Evolutionary conservation across 2,797 vertebrate genomes (phyloP).

Genomic region (Epinephelus coioides): DNA sequence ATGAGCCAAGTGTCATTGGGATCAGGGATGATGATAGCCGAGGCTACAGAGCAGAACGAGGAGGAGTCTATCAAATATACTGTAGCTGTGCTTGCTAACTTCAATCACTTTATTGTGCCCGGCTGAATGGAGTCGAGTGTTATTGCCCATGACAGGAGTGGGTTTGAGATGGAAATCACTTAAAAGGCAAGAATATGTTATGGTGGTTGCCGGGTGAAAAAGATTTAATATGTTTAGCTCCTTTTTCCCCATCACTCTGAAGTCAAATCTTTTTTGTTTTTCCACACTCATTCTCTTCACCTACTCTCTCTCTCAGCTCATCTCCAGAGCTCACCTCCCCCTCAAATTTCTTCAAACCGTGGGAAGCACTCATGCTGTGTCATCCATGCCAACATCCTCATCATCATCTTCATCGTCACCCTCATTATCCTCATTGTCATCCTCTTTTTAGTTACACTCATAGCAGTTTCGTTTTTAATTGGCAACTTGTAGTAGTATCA

Average conservation of each 20-base stretch:
- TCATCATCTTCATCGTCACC: conserved; percentile 42
- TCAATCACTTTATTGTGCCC: conserved; percentile 58
- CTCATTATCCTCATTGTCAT: conserved; percentile 64
- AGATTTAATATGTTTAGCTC: conserved; percentile 64
- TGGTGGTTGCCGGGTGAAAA: conserved; percentile 58
- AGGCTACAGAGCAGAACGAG: conserved; percentile 53
- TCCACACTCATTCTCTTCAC: conserved; percentile 51
- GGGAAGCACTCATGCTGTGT: conserved; percentile 24
- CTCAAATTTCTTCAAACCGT: conserved; percentile 54
- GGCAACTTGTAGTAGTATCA: conserved; percentile 71
- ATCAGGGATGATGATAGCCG: conserved; percentile 56
- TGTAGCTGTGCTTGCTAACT: conserved; percentile 46
- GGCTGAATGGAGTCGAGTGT: conserved; percentile 67
- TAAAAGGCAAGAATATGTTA: conserved; percentile 73
- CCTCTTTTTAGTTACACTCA: conserved; percentile 59
- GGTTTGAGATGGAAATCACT: conserved; percentile 76
- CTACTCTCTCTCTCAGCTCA: conserved; percentile 32
- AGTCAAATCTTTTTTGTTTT: conserved; percentile 60
- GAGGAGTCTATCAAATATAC: conserved; percentile 63
- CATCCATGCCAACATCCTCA: conserved; percentile 33
- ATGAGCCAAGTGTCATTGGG: conserved; percentile 67
- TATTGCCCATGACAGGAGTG: conserved; percentile 76
- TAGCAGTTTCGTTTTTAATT: conserved; percentile 77
- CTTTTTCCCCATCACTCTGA: conserved; percentile 59
- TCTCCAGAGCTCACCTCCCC: conserved; percentile 52